Evolutionary conservation across 1,140 invertebrate species (phyloP).

Genomic region (Drosophila littoralis): DNA sequence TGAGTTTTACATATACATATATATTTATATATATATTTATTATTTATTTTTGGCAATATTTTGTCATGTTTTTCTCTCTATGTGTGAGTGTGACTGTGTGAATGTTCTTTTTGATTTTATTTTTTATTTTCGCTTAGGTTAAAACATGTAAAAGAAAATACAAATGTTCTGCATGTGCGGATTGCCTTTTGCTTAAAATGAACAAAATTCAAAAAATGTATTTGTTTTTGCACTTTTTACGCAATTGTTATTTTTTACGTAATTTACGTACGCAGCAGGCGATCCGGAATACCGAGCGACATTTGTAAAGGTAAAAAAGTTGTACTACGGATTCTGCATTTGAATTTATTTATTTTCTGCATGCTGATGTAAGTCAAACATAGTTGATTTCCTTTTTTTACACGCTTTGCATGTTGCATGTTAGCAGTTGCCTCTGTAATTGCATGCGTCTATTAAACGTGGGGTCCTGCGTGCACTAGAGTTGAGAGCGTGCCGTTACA

Average conservation of each 20-base stretch:
- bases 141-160: constrained; percentile 39
- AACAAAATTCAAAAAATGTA: neutral
- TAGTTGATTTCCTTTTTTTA: constrained; percentile 50
- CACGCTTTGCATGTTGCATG: constrained; percentile 16
- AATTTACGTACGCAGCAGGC: constrained; percentile 6
- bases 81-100: constrained; percentile 1
- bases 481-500: neutral
- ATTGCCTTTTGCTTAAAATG: neutral
- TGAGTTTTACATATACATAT: constrained; percentile 47
- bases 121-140: neutral
- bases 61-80: constrained; percentile 16
- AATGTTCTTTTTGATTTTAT: constrained; percentile 3
- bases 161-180: constrained; percentile 29
- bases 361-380: constrained; percentile 45
- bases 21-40: constrained; percentile 39
- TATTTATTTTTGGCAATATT: constrained; percentile 34
- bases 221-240: neutral
- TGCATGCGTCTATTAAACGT: constrained; percentile 30
- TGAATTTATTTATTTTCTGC: constrained; percentile 60
- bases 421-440: constrained; percentile 42
- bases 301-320: constrained; percentile 41
- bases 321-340: constrained; percentile 55
- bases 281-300: constrained; percentile 5
- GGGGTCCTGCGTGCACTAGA: neutral
- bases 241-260: constrained; percentile 3